Evolutionary conservation across 2,888 invertebrate species (phyloP).

Genomic region (Entomobrya multifasciata): DNA sequence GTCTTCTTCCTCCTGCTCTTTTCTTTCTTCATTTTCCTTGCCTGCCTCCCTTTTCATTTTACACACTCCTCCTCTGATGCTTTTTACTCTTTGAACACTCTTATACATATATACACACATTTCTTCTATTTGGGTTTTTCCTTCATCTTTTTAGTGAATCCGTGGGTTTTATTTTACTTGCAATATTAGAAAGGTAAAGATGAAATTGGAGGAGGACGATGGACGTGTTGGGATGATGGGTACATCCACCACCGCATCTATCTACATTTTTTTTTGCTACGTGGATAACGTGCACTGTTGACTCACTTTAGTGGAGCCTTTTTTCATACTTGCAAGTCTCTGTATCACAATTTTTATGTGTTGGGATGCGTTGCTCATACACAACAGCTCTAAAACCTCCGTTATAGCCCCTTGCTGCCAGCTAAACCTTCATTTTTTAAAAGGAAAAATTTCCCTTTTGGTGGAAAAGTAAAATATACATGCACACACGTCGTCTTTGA

Average conservation of each 20-base stretch:
- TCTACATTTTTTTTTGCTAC: background rate
- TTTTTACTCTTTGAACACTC: background rate
- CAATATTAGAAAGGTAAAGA: constrained; percentile 51
- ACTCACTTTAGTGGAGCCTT: constrained; percentile 27
- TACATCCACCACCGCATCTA: background rate
- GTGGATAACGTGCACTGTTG: constrained; percentile 47
- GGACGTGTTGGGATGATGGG: constrained; percentile 53
- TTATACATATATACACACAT: background rate
- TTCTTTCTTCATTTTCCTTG: constrained; percentile 28
- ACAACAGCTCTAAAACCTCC: constrained; percentile 22
- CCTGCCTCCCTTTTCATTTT: constrained; percentile 43
- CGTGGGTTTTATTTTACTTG: constrained; percentile 7
- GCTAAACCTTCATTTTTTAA: constrained; percentile 25
- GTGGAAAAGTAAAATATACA: background rate
- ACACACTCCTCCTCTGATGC: constrained; percentile 38
- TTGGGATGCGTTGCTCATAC: background rate
- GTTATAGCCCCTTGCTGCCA: constrained; percentile 54
- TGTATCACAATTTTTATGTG: constrained; percentile 43
- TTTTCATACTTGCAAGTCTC: background rate
- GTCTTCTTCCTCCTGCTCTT: constrained; percentile 32
- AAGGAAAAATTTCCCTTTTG: constrained; percentile 39
- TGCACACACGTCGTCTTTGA: background rate
- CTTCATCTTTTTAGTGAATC: constrained; percentile 25
- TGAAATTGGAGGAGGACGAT: constrained; percentile 54
- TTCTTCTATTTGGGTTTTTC: background rate